Evolutionary conservation across 2,113 vertebrate genomes (phyloP), one percentile per base, ranked within the genome.

Genomic region (Ammodytes dubius): DNA sequence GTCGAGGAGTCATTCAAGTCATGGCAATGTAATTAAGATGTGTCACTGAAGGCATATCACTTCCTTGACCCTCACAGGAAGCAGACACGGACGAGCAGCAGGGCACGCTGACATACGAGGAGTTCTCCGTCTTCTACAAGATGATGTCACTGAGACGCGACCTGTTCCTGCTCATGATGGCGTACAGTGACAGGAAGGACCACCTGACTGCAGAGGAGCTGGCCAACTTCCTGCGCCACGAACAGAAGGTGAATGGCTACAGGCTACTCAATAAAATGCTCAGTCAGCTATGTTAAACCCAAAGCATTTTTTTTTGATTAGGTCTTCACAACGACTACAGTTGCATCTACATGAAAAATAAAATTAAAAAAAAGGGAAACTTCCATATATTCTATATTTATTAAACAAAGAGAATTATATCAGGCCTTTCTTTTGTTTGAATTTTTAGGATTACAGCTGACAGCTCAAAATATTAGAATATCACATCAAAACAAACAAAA

Each of bases 111-210:
- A 98, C 97, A 0, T 99, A 99, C 59, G 97, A 99, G 72, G 98
- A 99, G 60, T 99, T 99, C 90, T 96, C 96, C 0, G 97, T 99
- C 67, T 99, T 99, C 91, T 99, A 99, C 92, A 98, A 96, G 94
- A 99, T 99, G 98, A 99, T 99, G 97, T 99, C 98, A 4, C 87
- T 98, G 77, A 94, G 98, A 13, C 94, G 98, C 14, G 98, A 99
- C 61, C 96, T 99, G 50, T 99, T 97, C 92, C 89, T 99, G 53
- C 60, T 99, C 82, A 96, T 99, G 70, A 90, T 99, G 84, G 97
- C 94, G 78, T 98, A 97, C 93, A 99, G 98, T 14, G 96, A 98
- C 90, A 98, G 96, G 93, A 99, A 98, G 87, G 98, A 99, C 90
- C 96, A 99, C 76, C 95, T 99, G 54, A 99, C 96, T 0, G 87